A percentile compares a stretch with the other conserved stretches of the same genome.
These are phyloP conservation scores for Neoascia interrupta DNA, from an alignment of 2,888 invertebrate genomes.

Conservation along the genomic window DNA sequence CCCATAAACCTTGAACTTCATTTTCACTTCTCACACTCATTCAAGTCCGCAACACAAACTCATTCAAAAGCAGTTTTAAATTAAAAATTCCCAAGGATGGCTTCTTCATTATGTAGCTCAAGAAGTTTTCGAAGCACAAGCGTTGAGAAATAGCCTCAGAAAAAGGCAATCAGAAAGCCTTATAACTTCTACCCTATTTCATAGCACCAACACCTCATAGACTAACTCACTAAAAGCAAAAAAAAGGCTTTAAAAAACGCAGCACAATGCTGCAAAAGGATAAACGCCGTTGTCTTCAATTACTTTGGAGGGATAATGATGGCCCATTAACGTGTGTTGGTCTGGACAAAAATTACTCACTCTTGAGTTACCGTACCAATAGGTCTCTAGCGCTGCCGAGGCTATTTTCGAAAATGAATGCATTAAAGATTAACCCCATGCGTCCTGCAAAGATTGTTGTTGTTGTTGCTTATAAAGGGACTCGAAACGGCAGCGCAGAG, in stretches of 20 bases:
- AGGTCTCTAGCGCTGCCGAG: background rate
- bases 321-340: constrained; percentile 33
- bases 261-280: constrained; percentile 14
- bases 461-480: constrained; percentile 21
- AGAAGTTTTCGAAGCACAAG: constrained; percentile 26
- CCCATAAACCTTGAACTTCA: constrained; percentile 49
- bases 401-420: constrained; percentile 36
- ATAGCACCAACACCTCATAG: constrained; percentile 35
- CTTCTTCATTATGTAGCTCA: constrained; percentile 32
- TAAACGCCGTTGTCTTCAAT: constrained; percentile 62
- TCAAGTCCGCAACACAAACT: background rate
- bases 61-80: constrained; percentile 52
- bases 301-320: constrained; percentile 52
- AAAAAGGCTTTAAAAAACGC: background rate
- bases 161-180: background rate
- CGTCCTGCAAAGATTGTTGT: constrained; percentile 42
- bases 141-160: constrained; percentile 9
- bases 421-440: constrained; percentile 54
- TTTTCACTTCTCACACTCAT: constrained; percentile 28
- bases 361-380: background rate
- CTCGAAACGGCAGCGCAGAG: background rate
- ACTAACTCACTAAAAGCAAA: constrained; percentile 3
- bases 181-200: background rate
- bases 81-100: constrained; percentile 51
- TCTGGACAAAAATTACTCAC: constrained; percentile 47